Evolutionary conservation across 2,113 vertebrate genomes (phyloP).

Genomic region (Callocephalon fimbriatum): DNA sequence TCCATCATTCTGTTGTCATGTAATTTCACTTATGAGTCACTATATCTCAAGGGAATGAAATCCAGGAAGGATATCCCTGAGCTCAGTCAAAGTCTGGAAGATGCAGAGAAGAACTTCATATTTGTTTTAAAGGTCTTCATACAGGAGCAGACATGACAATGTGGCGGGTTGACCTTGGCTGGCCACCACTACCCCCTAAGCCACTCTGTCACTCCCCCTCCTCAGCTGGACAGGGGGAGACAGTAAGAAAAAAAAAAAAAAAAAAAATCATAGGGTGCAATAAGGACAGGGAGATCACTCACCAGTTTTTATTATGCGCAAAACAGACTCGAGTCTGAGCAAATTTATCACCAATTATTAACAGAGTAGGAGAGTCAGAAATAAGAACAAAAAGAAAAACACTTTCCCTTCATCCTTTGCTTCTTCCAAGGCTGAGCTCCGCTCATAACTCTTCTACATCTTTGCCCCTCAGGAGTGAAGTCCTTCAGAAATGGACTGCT

Average conservation of each 20-base stretch:
- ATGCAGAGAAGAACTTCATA: background rate
- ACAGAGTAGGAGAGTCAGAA: background rate
- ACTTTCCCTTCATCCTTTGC: background rate
- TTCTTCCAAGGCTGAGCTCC: background rate
- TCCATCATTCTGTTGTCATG: background rate
- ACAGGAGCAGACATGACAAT: background rate
- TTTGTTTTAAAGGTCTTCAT: background rate
- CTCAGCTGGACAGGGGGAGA: background rate
- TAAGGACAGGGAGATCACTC: background rate
- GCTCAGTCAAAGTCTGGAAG: background rate
- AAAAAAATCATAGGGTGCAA: background rate
- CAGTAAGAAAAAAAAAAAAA: background rate
- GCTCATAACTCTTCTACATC: background rate
- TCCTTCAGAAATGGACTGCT: background rate
- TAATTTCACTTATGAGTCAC: background rate
- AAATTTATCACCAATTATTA: background rate
- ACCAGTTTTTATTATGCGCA: background rate
- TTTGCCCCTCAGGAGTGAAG: fast-evolving
- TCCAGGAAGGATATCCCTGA: background rate
- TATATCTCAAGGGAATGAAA: background rate
- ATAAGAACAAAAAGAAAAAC: background rate
- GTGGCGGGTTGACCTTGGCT: background rate
- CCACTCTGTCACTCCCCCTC: fast-evolving
- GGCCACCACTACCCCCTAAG: background rate
- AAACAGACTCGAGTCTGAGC: background rate